These are phyloP conservation scores for Sebastes reedi DNA, from an alignment of 2,797 vertebrate species.

Conservation along the genomic window DNA sequence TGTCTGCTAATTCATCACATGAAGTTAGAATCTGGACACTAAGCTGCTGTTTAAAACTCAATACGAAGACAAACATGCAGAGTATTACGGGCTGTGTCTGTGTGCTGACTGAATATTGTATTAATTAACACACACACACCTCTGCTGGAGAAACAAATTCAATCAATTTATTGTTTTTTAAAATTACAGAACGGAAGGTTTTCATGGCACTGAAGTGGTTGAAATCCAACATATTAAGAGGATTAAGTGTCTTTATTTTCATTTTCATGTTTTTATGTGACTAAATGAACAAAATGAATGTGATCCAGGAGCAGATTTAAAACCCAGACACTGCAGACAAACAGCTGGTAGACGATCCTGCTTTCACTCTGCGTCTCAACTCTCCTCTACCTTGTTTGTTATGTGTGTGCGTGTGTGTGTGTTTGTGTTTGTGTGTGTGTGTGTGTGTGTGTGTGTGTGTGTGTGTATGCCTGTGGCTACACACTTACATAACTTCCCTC, in stretches of 20 bases:
- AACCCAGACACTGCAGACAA: background rate
- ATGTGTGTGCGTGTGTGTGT: background rate
- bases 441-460: background rate
- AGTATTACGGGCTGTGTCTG: no score
- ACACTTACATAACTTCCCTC: conserved; percentile 51
- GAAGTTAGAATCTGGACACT: no score
- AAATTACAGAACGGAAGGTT: background rate
- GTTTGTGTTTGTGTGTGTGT: conserved; percentile 1
- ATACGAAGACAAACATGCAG: no score
- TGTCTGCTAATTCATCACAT: no score
- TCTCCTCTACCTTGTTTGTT: background rate
- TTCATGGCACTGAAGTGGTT: background rate
- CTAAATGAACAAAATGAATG: background rate
- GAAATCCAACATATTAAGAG: no score
- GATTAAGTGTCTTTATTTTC: no score
- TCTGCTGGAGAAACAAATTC: no score
- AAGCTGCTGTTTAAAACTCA: no score
- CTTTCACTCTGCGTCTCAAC: no score
- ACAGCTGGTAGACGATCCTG: background rate
- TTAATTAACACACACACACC: no score
- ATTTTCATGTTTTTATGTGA: background rate
- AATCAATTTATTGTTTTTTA: no score
- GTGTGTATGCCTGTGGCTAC: conserved; percentile 11
- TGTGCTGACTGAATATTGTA: no score
- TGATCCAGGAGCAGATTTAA: background rate